Evolutionary conservation across 2,888 invertebrate genomes (phyloP), one percentile per base, ranked within the genome.

Genomic region (Ophion costatus): DNA sequence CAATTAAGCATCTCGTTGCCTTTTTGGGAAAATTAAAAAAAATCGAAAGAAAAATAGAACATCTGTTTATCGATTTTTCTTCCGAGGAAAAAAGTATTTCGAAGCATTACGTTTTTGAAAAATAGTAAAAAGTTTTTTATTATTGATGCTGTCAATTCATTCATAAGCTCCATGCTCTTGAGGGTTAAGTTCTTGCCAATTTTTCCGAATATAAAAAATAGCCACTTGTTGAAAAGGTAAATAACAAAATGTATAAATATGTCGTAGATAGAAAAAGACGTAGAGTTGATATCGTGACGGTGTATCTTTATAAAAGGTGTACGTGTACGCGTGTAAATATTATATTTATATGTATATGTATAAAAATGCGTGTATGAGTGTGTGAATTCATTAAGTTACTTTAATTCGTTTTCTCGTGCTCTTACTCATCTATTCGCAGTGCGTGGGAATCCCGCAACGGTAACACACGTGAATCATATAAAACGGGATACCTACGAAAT

Each of bases 401-500:
- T 63, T 38, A 11, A 22, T 69, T 63, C 45, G 42, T 14, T 51
- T 66, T 73, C 29, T 67, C 51, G 84, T 86, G 80, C 85, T 70
- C 73, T 84, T 87, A 87, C 87, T 87, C 83, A 67, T 80, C 79
- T 83, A 83, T 84, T 82, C 82, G 82, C 70, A 84, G 86, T 87
- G 86, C 86, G 81, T 85, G 83, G 79, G 76, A 85, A 79, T 79
- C 85, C 85, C 83, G 75, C 86, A 83, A 87, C 75, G 74, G 51
- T 80, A 61, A 56, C 63, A 81, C 85, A 83, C 75, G 77, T 79
- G 79, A 85, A 67, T 83, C 63, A 67, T n/a, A 33, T 67, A 75
- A 67, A 79, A 84, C 66, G 82, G 86, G 87, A 87, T 84, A 88
- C 84, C 90, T 90, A 90, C 87, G 83, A 87, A 88, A 88, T 86